phyloP scores from a whole-genome alignment of 2,888 invertebrate genomes.

The Nysson spinosus region DNA sequence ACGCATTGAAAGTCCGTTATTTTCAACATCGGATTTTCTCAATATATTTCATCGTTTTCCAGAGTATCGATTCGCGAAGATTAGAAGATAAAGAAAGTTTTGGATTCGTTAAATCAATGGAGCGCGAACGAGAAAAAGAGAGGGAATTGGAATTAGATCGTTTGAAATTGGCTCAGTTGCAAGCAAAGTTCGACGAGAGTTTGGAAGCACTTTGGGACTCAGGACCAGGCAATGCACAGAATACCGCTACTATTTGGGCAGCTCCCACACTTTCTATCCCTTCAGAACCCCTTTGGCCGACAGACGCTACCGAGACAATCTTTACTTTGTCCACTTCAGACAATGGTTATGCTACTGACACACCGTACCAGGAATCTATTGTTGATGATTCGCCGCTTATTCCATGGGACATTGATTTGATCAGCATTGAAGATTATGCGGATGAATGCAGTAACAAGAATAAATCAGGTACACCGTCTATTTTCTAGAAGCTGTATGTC shows the following conservation, averaged over 20 bases:
- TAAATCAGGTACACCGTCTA: conserved; percentile 68
- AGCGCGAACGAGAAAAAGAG: conserved; percentile 70
- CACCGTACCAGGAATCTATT: conserved; percentile 68
- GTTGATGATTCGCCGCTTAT: conserved; percentile 72
- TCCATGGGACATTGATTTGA: conserved; percentile 74
- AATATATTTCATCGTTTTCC: background rate
- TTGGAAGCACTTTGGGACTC: conserved; percentile 84
- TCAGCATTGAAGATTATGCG: conserved; percentile 70
- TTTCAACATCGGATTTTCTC: background rate
- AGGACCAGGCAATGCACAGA: conserved; percentile 77
- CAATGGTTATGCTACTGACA: conserved; percentile 59
- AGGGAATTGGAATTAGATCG: conserved; percentile 76
- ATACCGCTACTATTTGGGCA: conserved; percentile 75
- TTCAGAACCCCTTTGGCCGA: conserved; percentile 73
- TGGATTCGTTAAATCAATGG: conserved; percentile 74
- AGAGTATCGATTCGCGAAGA: conserved; percentile 65
- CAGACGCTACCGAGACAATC: conserved; percentile 65
- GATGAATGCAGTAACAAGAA: conserved; percentile 68
- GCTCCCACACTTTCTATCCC: conserved; percentile 75
- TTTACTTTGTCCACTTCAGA: conserved; percentile 67
- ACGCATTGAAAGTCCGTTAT: background rate
- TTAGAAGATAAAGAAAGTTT: conserved; percentile 70
- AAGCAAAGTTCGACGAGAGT: conserved; percentile 84
- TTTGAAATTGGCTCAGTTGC: conserved; percentile 81
- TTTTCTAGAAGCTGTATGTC: no score